A percentile compares a stretch with the other conserved stretches of the same genome.
Conservation (phyloP, 2,113 vertebrate species). For the Alces alces region DNA sequence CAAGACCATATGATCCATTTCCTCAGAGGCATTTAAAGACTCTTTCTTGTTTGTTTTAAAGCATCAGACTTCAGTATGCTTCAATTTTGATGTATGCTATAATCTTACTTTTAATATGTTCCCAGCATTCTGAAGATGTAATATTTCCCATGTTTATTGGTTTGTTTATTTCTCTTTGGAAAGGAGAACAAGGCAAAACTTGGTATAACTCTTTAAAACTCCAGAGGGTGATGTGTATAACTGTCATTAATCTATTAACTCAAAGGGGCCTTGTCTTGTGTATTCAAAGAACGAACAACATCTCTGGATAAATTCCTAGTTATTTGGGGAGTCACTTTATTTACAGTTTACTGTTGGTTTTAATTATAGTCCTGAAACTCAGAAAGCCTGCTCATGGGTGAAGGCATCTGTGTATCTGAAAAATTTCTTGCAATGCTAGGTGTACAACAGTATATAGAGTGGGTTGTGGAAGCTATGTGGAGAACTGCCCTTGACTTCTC, state of each 20-base stretch:
- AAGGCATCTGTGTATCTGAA: neutral
- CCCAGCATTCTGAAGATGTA: neutral
- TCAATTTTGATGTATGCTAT: neutral
- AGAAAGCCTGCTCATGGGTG: neutral
- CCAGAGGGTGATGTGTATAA: neutral
- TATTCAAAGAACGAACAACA: neutral
- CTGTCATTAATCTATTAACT: slow-evolving; percentile 14
- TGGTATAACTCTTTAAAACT: neutral
- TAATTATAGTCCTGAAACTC: neutral
- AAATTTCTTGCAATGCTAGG: neutral
- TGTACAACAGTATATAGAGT: neutral
- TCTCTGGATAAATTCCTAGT: neutral
- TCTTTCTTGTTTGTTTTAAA: neutral
- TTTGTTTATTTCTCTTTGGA: slow-evolving; percentile 21
- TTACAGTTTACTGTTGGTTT: neutral
- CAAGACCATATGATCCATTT: neutral
- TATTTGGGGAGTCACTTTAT: neutral
- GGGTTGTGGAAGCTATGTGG: neutral
- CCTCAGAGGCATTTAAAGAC: neutral
- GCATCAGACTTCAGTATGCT: neutral
- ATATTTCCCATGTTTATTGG: neutral
- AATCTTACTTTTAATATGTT: neutral
- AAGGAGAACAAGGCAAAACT: neutral
- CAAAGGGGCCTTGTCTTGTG: neutral
- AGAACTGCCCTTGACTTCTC: neutral